These are phyloP conservation scores for Agonopterix arenella DNA, from an alignment of 2,888 invertebrate genomes.

Conservation along the genomic window DNA sequence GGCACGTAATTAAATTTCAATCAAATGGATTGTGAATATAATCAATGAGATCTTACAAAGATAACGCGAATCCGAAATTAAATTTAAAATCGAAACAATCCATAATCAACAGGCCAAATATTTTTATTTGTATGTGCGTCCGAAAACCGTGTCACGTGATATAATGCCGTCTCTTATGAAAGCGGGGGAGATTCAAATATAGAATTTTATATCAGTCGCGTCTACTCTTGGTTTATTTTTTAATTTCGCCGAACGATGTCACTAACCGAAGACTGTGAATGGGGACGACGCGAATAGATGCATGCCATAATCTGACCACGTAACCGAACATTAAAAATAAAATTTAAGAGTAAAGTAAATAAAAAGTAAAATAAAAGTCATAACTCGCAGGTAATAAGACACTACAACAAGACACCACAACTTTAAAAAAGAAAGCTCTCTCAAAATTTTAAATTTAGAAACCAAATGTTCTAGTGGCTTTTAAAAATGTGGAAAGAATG, in stretches of 20 bases:
- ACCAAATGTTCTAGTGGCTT: background rate
- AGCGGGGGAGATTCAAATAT: slow-evolving; percentile 58
- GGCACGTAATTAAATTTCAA: no score
- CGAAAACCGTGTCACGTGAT: slow-evolving; percentile 23
- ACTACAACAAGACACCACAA: background rate
- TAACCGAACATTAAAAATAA: no score
- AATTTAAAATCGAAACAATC: background rate
- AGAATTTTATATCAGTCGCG: slow-evolving; percentile 67
- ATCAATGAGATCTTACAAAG: no score
- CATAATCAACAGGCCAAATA: background rate
- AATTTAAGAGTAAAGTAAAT: no score
- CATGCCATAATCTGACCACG: no score
- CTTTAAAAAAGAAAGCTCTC: slow-evolving; percentile 3
- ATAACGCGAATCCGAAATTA: background rate
- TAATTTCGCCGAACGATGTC: slow-evolving; percentile 58
- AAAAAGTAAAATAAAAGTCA: slow-evolving; percentile 3
- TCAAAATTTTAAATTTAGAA: background rate
- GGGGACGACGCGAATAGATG: slow-evolving; percentile 31
- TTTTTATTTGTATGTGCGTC: background rate
- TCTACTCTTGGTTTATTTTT: slow-evolving; percentile 41
- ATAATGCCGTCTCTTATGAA: slow-evolving; percentile 38
- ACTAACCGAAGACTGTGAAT: slow-evolving; percentile 59
- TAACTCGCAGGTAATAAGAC: background rate
- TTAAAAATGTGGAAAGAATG: slow-evolving; percentile 18
- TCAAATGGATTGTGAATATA: no score